phyloP scores from a whole-genome alignment of 2,797 vertebrate species.

The Aulostomus chinensis region DNA sequence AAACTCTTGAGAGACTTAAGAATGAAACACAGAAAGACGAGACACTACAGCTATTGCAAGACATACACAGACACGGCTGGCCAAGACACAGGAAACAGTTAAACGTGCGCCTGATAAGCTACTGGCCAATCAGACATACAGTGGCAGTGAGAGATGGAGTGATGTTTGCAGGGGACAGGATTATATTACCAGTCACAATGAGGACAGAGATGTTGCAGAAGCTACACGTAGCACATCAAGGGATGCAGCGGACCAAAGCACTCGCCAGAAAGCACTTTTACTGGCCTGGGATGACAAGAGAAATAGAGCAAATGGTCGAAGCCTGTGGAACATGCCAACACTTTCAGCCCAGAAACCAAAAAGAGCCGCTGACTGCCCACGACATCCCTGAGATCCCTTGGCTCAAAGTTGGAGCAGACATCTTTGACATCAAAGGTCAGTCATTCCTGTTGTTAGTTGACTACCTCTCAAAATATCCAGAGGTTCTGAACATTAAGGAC shows the following conservation, averaged over 20 bases:
- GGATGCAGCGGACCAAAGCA: conserved; percentile 12
- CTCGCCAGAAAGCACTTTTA: conserved; percentile 2
- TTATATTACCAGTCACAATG: conserved; percentile 3
- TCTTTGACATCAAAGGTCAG: conserved; percentile 19
- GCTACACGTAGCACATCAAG: conserved; percentile 7
- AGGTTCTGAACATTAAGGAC: conserved; percentile 10
- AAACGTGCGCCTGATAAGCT: not conserved
- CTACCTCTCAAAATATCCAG: conserved; percentile 13
- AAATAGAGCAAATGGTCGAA: conserved; percentile 6
- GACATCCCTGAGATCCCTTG: conserved; percentile 22
- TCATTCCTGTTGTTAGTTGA: conserved; percentile 12
- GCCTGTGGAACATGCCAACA: conserved; percentile 5
- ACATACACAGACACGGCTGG: conserved; percentile 9
- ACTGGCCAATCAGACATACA: conserved; percentile 14
- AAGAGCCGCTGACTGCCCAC: conserved; percentile 14
- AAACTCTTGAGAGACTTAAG: conserved; percentile 2
- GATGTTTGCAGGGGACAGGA: conserved; percentile 1
- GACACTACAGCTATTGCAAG: conserved; percentile 4
- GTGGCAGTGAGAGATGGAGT: not conserved
- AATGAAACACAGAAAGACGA: conserved; percentile 6
- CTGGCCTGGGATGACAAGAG: conserved; percentile 15
- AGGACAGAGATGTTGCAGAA: conserved; percentile 1
- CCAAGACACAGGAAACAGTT: conserved; percentile 6
- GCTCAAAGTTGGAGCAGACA: conserved; percentile 10
- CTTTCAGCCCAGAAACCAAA: conserved; percentile 1